A percentile compares a stretch with the other conserved stretches of the same genome.
phyloP scores from a whole-genome alignment of 2,113 vertebrate genomes.

The Oreamnos americanus region DNA sequence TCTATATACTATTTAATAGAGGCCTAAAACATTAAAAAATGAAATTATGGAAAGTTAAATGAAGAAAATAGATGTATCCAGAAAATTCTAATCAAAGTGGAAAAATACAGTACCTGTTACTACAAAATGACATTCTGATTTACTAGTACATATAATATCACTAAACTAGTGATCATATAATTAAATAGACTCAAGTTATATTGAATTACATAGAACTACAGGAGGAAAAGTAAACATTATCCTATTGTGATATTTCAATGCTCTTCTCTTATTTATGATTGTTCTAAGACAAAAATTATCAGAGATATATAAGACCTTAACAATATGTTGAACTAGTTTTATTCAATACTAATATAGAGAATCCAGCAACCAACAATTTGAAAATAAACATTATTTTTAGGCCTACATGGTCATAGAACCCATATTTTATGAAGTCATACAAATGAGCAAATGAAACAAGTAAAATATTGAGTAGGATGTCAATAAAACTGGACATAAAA shows the following conservation, averaged over 20 bases:
- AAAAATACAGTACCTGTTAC: neutral
- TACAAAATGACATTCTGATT: neutral
- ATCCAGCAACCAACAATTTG: neutral
- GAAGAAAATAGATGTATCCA: neutral
- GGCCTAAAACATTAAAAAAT: neutral
- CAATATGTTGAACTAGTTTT: neutral
- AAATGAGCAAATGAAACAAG: neutral
- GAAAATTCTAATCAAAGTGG: neutral
- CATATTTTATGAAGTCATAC: neutral
- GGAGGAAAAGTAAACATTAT: neutral
- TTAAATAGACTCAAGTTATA: neutral
- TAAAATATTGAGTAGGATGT: neutral
- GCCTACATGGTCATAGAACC: neutral
- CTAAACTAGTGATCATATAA: neutral
- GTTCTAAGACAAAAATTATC: neutral
- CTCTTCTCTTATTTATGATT: neutral
- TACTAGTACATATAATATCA: neutral
- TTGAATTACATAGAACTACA: neutral
- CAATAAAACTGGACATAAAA: neutral
- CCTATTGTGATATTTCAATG: neutral
- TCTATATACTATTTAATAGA: neutral
- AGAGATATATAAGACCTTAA: neutral
- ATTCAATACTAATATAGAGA: neutral
- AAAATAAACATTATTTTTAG: neutral
- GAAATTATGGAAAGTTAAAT: neutral